A percentile compares a stretch with the other conserved stretches of the same genome.
These are phyloP conservation scores for Acanthococcus lagerstroemiae DNA, from an alignment of 2,888 invertebrate species.

Conservation along the genomic window DNA sequence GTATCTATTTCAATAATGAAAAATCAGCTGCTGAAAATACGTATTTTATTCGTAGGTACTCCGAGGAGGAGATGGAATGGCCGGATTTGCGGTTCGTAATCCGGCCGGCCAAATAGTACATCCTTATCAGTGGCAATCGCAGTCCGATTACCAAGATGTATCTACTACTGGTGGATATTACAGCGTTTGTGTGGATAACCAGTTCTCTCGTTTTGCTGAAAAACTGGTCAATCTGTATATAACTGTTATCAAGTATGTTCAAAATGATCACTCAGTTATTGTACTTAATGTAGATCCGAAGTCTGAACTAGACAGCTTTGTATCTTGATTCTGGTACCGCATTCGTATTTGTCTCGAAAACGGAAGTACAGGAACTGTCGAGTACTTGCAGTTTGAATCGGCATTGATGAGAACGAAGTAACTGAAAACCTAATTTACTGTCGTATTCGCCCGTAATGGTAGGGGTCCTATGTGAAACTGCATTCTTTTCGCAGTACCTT, in stretches of 20 bases:
- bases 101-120: conserved; percentile 74
- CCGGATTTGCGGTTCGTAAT: conserved; percentile 80
- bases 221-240: conserved; percentile 83
- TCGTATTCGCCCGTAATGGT: no score
- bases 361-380: no score
- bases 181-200: conserved; percentile 84
- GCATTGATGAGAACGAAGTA: no score
- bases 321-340: no score
- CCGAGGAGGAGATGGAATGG: conserved; percentile 87
- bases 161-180: conserved; percentile 74
- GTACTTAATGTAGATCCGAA: no score
- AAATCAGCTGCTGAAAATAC: not conserved
- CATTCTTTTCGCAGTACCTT: no score
- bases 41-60: conserved; percentile 55
- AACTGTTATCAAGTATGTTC: conserved; percentile 61
- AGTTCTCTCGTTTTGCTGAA: conserved; percentile 80
- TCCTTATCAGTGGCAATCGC: conserved; percentile 84
- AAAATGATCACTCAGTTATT: not conserved
- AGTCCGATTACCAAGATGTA: conserved; percentile 78
- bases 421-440: no score
- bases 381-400: no score
- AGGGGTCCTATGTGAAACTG: no score
- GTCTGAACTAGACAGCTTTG: no score
- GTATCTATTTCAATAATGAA: not conserved
- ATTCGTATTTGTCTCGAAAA: no score